Conservation (phyloP, 1,140 invertebrate species). For the Euwallacea fornicatus region DNA sequence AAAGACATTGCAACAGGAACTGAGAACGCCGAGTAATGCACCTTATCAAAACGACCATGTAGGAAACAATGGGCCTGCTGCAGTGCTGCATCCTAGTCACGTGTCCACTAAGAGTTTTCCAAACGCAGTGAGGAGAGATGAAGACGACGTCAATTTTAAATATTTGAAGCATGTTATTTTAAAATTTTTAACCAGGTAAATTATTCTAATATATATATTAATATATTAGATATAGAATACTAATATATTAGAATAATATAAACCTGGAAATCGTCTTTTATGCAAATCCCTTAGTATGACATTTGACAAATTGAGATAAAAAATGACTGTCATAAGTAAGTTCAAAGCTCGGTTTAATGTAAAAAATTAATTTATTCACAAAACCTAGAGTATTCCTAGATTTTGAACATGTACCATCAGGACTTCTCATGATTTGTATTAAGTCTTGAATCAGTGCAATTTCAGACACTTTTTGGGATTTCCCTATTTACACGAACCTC, state of each 20-base stretch:
- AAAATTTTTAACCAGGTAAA: slow-evolving; percentile 75
- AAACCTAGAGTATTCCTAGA: too few species aligned
- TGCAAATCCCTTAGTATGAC: too few species aligned
- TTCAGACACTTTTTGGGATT: too few species aligned
- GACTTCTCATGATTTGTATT: too few species aligned
- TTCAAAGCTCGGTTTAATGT: too few species aligned
- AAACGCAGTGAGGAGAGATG: slow-evolving; percentile 57
- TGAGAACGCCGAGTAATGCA: slow-evolving; percentile 59
- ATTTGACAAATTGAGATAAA: too few species aligned
- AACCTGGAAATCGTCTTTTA: too few species aligned
- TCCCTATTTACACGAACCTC: too few species aligned
- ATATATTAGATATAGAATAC: not conserved
- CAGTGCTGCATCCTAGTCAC: slow-evolving; percentile 58
- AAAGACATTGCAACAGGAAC: slow-evolving; percentile 85
- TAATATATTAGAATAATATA: slow-evolving; percentile 4
- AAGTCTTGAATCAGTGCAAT: too few species aligned
- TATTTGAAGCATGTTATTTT: slow-evolving; percentile 92
- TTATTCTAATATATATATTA: not conserved
- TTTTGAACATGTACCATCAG: too few species aligned
- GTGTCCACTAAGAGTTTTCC: slow-evolving; percentile 58
- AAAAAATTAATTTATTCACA: too few species aligned
- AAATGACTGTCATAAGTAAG: too few species aligned
- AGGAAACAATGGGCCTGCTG: slow-evolving; percentile 45
- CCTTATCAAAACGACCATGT: slow-evolving; percentile 40
- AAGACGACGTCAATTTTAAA: slow-evolving; percentile 79